Percentiles rank a stretch among this genome's conserved stretches.
phyloP scores from a whole-genome alignment of 2,888 invertebrate genomes.

The Acleris sparsana region DNA sequence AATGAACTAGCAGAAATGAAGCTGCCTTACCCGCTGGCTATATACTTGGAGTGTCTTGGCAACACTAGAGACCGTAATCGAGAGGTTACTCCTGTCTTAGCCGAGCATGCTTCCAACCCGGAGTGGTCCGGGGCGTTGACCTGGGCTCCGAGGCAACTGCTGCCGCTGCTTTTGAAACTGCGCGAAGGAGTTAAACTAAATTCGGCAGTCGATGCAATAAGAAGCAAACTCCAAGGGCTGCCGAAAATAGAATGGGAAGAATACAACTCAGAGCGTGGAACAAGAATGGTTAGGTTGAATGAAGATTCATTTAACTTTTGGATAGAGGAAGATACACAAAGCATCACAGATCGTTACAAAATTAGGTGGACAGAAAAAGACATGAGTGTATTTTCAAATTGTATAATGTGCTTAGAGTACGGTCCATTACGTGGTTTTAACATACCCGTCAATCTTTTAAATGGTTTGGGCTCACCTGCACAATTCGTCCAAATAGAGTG shows the following conservation, averaged over 20 bases:
- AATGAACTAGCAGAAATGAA: background rate
- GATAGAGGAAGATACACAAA: background rate
- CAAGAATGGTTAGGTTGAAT: background rate
- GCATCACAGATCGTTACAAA: background rate
- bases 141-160: background rate
- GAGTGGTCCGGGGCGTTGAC: background rate
- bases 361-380: background rate
- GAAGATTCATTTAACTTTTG: background rate
- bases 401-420: background rate
- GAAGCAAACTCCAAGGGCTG: background rate
- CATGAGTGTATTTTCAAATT: background rate
- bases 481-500: background rate
- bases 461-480: background rate
- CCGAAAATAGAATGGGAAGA: background rate
- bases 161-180: background rate
- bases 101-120: background rate
- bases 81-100: background rate
- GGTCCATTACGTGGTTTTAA: background rate
- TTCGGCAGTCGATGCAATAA: background rate
- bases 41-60: background rate
- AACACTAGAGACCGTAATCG: background rate
- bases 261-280: background rate
- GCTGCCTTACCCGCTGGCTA: background rate
- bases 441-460: background rate
- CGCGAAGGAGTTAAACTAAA: background rate